Evolutionary conservation across 2,113 vertebrate species (phyloP).

Genomic region (Nanger granti): DNA sequence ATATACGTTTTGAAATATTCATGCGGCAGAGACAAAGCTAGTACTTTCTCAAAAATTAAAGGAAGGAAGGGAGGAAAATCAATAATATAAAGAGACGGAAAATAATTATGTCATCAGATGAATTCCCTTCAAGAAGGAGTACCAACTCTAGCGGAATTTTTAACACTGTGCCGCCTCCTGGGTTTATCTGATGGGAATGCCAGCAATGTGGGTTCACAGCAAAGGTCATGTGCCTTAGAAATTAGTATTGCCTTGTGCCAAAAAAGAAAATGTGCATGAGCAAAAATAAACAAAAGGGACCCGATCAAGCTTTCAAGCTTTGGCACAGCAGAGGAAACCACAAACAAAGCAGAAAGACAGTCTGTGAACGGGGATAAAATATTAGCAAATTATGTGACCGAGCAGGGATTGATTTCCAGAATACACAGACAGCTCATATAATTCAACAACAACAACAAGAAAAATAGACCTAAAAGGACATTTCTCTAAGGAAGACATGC

Average conservation of each 20-base stretch:
- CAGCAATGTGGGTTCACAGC: background rate
- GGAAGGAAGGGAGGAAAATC: background rate
- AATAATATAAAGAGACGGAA: background rate
- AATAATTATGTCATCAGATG: background rate
- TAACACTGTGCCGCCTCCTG: background rate
- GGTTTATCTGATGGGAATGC: background rate
- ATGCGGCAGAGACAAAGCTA: background rate
- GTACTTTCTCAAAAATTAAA: background rate
- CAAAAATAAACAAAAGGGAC: background rate
- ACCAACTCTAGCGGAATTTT: background rate
- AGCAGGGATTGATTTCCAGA: background rate
- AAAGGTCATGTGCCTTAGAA: background rate
- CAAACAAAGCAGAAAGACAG: background rate
- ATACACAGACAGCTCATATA: background rate
- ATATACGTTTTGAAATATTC: background rate
- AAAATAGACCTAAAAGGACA: background rate
- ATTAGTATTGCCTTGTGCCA: background rate
- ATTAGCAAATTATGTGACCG: background rate
- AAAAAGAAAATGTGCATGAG: background rate
- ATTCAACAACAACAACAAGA: background rate
- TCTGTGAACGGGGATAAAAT: background rate
- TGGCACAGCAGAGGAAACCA: background rate
- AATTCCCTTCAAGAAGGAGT: background rate
- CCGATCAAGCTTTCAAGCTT: background rate
- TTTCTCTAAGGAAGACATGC: background rate